phyloP scores from a whole-genome alignment of 2,888 invertebrate genomes.

The Nomada flava region DNA sequence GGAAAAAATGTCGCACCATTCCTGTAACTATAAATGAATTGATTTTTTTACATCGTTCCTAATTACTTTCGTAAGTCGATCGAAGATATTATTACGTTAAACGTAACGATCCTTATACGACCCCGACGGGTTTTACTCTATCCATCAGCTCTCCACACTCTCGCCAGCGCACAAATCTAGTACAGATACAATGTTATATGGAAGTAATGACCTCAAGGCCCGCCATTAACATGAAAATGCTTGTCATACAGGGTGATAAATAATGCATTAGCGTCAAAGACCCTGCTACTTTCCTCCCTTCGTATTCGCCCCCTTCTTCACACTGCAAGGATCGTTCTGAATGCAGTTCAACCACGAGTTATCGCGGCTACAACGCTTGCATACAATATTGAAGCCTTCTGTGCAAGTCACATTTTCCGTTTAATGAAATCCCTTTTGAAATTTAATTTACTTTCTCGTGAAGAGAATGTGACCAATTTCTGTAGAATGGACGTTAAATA shows the following conservation, averaged over 20 bases:
- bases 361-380: constrained; percentile 58
- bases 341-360: constrained; percentile 65
- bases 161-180: neutral
- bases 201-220: constrained; percentile 73
- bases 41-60: constrained; percentile 1
- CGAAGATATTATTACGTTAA: constrained; percentile 27
- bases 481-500: no score
- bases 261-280: constrained; percentile 77
- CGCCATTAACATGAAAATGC: constrained; percentile 79
- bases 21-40: neutral
- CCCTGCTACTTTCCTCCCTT: constrained; percentile 60
- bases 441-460: constrained; percentile 2
- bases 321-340: constrained; percentile 56
- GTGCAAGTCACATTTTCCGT: constrained; percentile 27
- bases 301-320: constrained; percentile 29
- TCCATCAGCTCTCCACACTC: neutral
- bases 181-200: constrained; percentile 58
- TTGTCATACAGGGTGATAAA: constrained; percentile 79
- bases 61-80: constrained; percentile 17
- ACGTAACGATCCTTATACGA: constrained; percentile 6
- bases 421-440: constrained; percentile 34
- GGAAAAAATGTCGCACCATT: neutral
- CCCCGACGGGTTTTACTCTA: constrained; percentile 19
- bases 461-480: no score
- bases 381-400: constrained; percentile 34